Conservation (phyloP, 1,140 invertebrate species). For the Tetramorium parvispinum region DNA sequence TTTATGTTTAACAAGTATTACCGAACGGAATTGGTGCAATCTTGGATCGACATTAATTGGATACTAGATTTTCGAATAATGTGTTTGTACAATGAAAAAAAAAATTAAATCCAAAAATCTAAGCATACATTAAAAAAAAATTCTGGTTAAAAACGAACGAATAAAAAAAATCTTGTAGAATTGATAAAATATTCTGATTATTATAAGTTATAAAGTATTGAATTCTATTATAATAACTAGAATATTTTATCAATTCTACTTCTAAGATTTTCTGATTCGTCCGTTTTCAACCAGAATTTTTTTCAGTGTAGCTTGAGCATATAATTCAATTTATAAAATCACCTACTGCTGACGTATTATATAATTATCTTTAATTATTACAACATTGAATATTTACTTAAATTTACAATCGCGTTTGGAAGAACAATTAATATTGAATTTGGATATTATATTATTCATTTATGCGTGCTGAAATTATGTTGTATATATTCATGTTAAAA, state of each 20-base stretch:
- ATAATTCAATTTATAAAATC: not conserved
- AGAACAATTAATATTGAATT: not conserved
- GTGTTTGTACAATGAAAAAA: not conserved
- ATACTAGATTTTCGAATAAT: not conserved
- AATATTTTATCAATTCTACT: no score
- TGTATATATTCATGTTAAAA: not conserved
- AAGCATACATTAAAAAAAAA: not conserved
- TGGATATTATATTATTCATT: not conserved
- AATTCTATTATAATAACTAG: no score
- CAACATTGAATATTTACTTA: not conserved
- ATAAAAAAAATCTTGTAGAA: no score
- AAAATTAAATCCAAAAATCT: not conserved
- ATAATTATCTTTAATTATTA: not conserved
- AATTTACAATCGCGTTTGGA: not conserved
- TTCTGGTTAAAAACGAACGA: no score
- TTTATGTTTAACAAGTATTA: not conserved
- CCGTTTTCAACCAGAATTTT: no score
- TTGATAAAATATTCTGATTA: no score
- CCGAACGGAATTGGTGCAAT: not conserved
- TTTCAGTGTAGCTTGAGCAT: not conserved
- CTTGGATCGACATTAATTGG: conserved; percentile 1
- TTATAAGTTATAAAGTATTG: no score
- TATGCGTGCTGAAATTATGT: not conserved
- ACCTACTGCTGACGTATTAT: not conserved
- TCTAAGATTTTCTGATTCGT: no score